These are phyloP conservation scores for Acholoe squamosa DNA, from an alignment of 2,888 invertebrate genomes.

Conservation along the genomic window DNA sequence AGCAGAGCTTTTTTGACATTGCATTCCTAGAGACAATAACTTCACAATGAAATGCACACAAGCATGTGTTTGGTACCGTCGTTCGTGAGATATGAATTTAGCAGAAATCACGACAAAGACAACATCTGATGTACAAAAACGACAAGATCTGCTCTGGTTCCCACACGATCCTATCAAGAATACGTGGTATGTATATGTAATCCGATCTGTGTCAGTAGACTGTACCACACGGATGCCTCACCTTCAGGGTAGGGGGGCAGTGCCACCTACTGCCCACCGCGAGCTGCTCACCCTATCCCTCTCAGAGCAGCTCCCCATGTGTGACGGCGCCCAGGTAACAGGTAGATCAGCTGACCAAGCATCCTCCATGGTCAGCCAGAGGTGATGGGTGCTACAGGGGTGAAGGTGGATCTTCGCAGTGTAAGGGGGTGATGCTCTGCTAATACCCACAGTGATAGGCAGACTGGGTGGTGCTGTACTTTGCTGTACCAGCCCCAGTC, in stretches of 20 bases:
- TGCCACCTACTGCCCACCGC: slow-evolving; percentile 24
- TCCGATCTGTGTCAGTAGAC: not conserved
- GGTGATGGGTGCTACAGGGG: not conserved
- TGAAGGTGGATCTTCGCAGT: not conserved
- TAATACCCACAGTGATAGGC: not conserved
- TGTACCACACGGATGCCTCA: not conserved
- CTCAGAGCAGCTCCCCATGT: slow-evolving; percentile 13
- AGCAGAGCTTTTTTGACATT: too few species aligned
- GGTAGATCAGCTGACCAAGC: slow-evolving; percentile 1
- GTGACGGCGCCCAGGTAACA: slow-evolving; percentile 8
- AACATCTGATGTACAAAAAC: too few species aligned
- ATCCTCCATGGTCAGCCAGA: not conserved
- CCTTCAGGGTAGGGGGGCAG: slow-evolving; percentile 13
- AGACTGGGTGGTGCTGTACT: not conserved
- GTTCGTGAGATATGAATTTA: too few species aligned
- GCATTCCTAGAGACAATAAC: too few species aligned
- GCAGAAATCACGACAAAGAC: too few species aligned
- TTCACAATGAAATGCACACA: too few species aligned
- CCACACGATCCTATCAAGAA: not conserved
- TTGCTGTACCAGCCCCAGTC: not conserved
- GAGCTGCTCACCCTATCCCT: slow-evolving; percentile 14
- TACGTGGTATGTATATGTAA: slow-evolving; percentile 47
- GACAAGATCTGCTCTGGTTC: too few species aligned
- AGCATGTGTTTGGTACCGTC: too few species aligned
- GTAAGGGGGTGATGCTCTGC: not conserved